Base-by-base conservation (phyloP, 2,888 invertebrate species). In the Dryomyza anilis region DNA sequence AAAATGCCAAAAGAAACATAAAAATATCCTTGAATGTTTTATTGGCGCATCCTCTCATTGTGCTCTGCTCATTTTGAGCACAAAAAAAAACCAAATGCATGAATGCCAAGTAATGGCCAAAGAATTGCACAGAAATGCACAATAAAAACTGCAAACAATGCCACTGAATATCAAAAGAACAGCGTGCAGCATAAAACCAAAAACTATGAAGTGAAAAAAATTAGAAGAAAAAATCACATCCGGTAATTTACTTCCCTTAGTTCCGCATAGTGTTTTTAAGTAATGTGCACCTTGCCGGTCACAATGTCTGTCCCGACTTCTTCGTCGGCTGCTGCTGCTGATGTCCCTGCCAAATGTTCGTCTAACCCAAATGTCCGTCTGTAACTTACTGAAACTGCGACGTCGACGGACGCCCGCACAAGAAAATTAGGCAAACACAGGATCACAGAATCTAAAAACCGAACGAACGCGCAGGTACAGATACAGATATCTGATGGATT, bases 241-340 rank as follows among this genome's bases (percentile, higher is more conserved):
- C 79, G 79, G 79, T 78, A 76, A 78, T 79, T 78, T 77, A 75
- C 79, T 80, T 80, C 79, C 81, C 76, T 76, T 72, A 74, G 73
- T 76, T 80, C 77, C 78, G 73, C 36, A 48, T 58, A 64, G 60
- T n/a, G n/a, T n/a, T n/a, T n/a, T n/a, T n/a, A n/a, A n/a, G n/a
- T n/a, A n/a, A n/a, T 50, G 25, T 60, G 46, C 30, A 52, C 50
- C 36, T 61, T 52, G 52, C 52, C 19, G 55, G 65, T 33, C 48
- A 23, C n/a, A n/a, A 23, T 30, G 46, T 23, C 23, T 39, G n/a
- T 5, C 27, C 30, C 50, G 19, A 29, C 48, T 25, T 14, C 36
- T 45, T 25, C 52, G 16, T 45, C 46, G 57, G 23, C 39, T 55
- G 60, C 25, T n/a, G n/a, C n/a, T n/a, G n/a, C n/a, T n/a, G n/a